Base-by-base conservation (phyloP, 2,113 vertebrate species). In the Isurus oxyrinchus region DNA sequence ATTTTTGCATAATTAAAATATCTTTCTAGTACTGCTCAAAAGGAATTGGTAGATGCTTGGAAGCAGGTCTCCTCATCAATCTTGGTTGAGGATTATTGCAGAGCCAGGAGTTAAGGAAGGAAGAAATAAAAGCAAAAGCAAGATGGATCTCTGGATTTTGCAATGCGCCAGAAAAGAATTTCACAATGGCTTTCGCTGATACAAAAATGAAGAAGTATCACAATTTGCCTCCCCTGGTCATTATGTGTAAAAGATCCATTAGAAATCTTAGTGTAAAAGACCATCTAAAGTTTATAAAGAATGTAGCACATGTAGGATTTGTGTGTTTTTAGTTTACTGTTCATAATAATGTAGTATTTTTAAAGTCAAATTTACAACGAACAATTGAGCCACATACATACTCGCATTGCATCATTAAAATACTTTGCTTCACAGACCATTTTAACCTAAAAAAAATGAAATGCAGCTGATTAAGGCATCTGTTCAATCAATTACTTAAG, bases 81-180 rank as follows among this genome's bases (percentile, higher is more conserved):
- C 81, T 21, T 63, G 14, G 55, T 91, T 91, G 13, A 61, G 31
- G 27, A 40, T 35, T 35, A 61, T 6, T 93, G 88, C 88, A 61
- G 11, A 35, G 31, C 61, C 55, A 91, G 55, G 88, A 91, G 27
- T 63, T 40, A 40, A 61, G 59, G 19, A 91, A 91, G 59, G 59
- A 66, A 23, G 35, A 49, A 84, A 66, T n/a, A 93, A 93, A 63
- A 94, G 90, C n/a, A 94, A 61, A n/a, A 40, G 90, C 35, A 94
- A 94, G 35, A 94, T 40, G 0, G 90, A 40, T 66, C n/a, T 66
- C 35, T 94, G 90, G 16, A 44, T 63, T 94, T 49, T 40, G 59
- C 3, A 94, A 63, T 19, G n/a, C 31, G 61, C 31, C 55, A 91
- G 88, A 91, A 61, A 91, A 16, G 11, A 61, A 61, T 61, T 59